A percentile compares a stretch with the other conserved stretches of the same genome.
These are phyloP conservation scores for Cavia porcellus DNA, from an alignment of 2,113 vertebrate genomes.

Conservation along the genomic window DNA sequence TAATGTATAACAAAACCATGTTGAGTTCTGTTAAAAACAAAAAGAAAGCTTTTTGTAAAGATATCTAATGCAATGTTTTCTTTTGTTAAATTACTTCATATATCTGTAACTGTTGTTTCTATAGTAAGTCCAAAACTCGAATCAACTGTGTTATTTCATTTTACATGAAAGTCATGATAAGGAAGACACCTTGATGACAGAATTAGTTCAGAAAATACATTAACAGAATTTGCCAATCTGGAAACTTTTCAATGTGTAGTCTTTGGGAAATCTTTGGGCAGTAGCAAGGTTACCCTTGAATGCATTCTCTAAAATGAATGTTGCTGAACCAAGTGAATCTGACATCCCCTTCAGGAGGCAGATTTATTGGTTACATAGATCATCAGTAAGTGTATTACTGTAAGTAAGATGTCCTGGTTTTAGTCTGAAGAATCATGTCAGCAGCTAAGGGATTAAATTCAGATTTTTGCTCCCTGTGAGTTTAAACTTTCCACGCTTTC, in stretches of 20 bases:
- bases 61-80: background rate
- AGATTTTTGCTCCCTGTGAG: constrained; percentile 26
- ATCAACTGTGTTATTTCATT: background rate
- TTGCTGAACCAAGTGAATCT: background rate
- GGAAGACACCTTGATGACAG: background rate
- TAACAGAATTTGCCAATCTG: background rate
- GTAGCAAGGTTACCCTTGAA: no score
- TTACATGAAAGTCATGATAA: background rate
- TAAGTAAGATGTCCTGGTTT: background rate
- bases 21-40: no score
- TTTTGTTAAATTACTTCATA: background rate
- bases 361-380: background rate
- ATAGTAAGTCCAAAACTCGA: background rate
- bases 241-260: background rate
- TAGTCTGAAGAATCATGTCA: background rate
- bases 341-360: background rate
- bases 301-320: background rate
- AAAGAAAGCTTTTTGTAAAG: background rate
- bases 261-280: background rate
- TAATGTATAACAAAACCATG: no score
- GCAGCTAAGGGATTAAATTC: background rate
- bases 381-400: background rate
- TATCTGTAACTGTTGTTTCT: background rate
- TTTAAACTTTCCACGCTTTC: background rate
- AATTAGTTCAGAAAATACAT: constrained; percentile 26